Evolutionary conservation across 2,113 vertebrate genomes (phyloP), one percentile per base, ranked within the genome.

Genomic region (Danio rerio): DNA sequence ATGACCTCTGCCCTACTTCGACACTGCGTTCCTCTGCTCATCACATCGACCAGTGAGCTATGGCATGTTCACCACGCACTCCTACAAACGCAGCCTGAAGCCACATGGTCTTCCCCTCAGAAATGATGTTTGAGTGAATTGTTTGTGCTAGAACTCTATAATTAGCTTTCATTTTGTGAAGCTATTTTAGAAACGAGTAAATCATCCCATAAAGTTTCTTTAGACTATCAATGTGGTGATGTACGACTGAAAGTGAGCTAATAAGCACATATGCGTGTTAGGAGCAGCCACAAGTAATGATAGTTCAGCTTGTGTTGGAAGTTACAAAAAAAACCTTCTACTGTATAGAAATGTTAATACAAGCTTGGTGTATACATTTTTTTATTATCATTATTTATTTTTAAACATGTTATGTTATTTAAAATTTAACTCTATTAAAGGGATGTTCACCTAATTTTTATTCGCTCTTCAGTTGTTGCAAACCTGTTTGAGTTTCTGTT

Each of bases 1-100:
- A 58, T 92, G 76, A 93, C 90, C 89, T 92, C 92, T 93, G 87
- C 88, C 91, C 91, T 88, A 91, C 86, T 90, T 90, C 50, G 16
- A 31, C 49, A 83, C 11, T 45, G 66, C 61, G 18, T 21, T 61
- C 50, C 77, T 45, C 61, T 45, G 76, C 10, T 72, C 62, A 40
- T 47, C 20, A 8, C 79, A 85, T 71, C 45, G 12, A 72, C 70
- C 13, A 52, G 47, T 31, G 56, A 74, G 18, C 45, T 66, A 10
- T 61, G 45, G 20, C 12, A 10, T 50, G 16, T 56, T 56, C 42
- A n/a, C 31, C 31, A 59, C 58, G 21, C 8, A 43, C 69, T 16
- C 31, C 43, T 7, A 73, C 42, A 40, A 84, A 72, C 31, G 0
- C 81, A 50, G 10, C 15, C 61, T 16, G n/a, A 18, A 75, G 45